Conservation (phyloP, 2,888 invertebrate genomes). For the Drosophila ustulata region DNA sequence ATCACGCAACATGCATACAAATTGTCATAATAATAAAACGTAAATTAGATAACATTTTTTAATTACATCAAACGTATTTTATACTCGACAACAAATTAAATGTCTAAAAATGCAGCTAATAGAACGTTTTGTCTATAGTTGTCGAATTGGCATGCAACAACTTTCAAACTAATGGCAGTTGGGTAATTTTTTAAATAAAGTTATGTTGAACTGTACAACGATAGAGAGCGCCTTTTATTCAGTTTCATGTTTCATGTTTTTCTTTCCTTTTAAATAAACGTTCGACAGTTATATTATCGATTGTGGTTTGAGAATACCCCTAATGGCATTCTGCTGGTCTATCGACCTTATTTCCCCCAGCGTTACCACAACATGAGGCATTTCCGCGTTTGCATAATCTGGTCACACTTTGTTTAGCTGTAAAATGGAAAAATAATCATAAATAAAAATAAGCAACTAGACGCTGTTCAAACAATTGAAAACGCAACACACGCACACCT, state of each 20-base stretch:
- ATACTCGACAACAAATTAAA: background rate
- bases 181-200: constrained; percentile 24
- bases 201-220: constrained; percentile 11
- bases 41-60: constrained; percentile 71
- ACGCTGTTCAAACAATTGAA: constrained; percentile 33
- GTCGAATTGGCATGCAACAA: background rate
- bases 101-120: background rate
- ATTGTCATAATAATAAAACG: constrained; percentile 68
- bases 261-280: too few species aligned
- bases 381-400: constrained; percentile 20
- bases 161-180: constrained; percentile 7
- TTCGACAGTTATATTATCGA: background rate
- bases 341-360: constrained; percentile 11
- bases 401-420: constrained; percentile 45
- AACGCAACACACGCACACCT: constrained; percentile 34
- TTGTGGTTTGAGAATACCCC: background rate
- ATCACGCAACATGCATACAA: constrained; percentile 57
- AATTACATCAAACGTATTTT: constrained; percentile 39
- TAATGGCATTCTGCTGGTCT: background rate
- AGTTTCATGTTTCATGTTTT: background rate
- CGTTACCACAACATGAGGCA: constrained; percentile 4
- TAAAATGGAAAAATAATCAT: constrained; percentile 66
- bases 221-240: background rate
- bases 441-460: constrained; percentile 57
- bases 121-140: background rate